phyloP scores from a whole-genome alignment of 2,797 vertebrate genomes.

The Takifugu rubripes region DNA sequence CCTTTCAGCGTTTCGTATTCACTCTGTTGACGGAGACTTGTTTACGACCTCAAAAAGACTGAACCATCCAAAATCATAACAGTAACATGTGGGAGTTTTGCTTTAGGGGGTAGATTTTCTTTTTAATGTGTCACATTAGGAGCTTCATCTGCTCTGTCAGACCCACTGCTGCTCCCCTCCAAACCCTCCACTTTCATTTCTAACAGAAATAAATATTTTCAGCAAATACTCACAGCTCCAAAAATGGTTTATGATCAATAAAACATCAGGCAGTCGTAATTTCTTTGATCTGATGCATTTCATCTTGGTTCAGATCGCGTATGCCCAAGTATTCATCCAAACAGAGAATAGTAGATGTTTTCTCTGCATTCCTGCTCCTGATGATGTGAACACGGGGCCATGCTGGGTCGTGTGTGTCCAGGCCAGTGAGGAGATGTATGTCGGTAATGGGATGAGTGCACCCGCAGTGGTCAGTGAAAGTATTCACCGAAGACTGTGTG shows the following conservation, averaged over 20 bases:
- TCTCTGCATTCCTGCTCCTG: conserved; percentile 11
- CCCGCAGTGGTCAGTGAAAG: conserved; percentile 29
- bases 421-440: background rate
- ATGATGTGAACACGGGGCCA: conserved; percentile 27
- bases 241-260: conserved; percentile 62
- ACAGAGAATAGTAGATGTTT: conserved; percentile 19
- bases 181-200: conserved; percentile 20
- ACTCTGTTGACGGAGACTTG: conserved; percentile 41
- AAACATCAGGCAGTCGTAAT: conserved; percentile 54
- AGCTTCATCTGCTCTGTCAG: conserved; percentile 42
- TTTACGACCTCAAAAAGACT: conserved; percentile 36
- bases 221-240: conserved; percentile 30
- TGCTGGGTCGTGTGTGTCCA: conserved; percentile 27
- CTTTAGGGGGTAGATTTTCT: conserved; percentile 36
- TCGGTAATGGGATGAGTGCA: conserved; percentile 17
- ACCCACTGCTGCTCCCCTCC: conserved; percentile 15
- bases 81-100: conserved; percentile 26
- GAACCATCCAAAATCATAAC: conserved; percentile 47
- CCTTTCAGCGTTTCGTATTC: conserved; percentile 29
- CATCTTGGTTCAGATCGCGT: conserved; percentile 48
- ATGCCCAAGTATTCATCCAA: conserved; percentile 28
- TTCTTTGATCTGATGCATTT: conserved; percentile 57
- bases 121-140: conserved; percentile 55
- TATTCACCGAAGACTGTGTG: conserved; percentile 42
- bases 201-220: conserved; percentile 42